Evolutionary conservation across 1,140 invertebrate genomes (phyloP).

Genomic region (Ooceraea biroi): DNA sequence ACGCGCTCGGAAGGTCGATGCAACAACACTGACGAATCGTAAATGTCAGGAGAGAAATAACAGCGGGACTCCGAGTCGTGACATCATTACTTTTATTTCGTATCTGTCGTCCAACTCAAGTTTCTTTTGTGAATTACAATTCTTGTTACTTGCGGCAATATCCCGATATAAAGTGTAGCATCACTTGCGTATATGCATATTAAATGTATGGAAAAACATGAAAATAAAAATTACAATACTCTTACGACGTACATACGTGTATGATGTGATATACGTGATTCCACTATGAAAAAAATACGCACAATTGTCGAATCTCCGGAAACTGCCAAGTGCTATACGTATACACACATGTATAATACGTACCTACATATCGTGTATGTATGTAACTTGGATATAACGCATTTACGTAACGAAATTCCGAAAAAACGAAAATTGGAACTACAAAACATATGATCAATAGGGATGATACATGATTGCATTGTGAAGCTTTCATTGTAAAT

Average conservation of each 20-base stretch:
- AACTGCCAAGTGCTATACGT: not conserved
- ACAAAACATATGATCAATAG: slow-evolving; percentile 62
- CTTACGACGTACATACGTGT: slow-evolving; percentile 38
- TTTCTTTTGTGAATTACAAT: slow-evolving; percentile 69
- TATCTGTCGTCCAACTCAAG: slow-evolving; percentile 49
- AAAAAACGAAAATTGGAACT: too few species aligned
- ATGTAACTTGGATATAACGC: not conserved
- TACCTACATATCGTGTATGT: not conserved
- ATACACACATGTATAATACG: too few species aligned
- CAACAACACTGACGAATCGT: not conserved
- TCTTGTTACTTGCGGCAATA: slow-evolving; percentile 67
- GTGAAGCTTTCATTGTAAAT: slow-evolving; percentile 31
- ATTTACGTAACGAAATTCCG: slow-evolving; percentile 32
- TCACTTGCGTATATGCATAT: slow-evolving; percentile 73
- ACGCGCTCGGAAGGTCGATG: not conserved
- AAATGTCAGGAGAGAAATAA: slow-evolving; percentile 57
- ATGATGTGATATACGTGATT: slow-evolving; percentile 45
- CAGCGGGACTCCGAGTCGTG: slow-evolving; percentile 22
- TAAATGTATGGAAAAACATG: slow-evolving; percentile 72
- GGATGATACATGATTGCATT: slow-evolving; percentile 45
- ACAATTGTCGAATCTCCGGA: slow-evolving; percentile 20
- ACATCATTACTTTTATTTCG: slow-evolving; percentile 67
- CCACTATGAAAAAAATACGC: slow-evolving; percentile 18
- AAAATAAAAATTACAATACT: slow-evolving; percentile 74
- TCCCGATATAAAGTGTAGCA: slow-evolving; percentile 67